Conservation (phyloP, 2,888 invertebrate genomes). For the Troilus luridus region DNA sequence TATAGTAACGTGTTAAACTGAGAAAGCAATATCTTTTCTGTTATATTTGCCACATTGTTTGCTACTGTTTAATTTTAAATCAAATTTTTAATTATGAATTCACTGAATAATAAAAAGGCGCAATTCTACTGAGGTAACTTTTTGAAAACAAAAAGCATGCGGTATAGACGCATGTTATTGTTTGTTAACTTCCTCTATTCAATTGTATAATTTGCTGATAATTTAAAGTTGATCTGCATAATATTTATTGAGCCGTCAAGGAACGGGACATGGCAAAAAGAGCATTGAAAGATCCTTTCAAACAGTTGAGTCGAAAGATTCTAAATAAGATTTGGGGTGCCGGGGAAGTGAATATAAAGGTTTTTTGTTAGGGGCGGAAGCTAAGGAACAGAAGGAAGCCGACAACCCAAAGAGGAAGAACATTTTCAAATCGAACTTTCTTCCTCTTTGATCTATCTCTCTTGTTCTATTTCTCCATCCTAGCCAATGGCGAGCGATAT, state of each 20-base stretch:
- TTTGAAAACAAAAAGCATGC: no score
- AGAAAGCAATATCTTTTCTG: no score
- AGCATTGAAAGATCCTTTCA: not conserved
- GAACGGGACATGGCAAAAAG: not conserved
- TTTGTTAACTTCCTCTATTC: no score
- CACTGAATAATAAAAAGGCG: no score
- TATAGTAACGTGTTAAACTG: no score
- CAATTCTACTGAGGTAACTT: no score
- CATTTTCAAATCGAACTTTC: slow-evolving; percentile 34
- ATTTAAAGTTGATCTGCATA: not conserved
- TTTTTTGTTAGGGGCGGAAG: slow-evolving; percentile 10
- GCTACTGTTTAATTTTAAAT: no score
- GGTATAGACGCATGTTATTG: no score
- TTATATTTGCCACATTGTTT: no score
- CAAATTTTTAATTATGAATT: no score
- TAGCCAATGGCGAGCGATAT: not conserved
- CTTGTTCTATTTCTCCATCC: not conserved
- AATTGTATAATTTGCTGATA: not conserved
- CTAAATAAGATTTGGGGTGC: slow-evolving; percentile 4
- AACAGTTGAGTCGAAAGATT: slow-evolving; percentile 1
- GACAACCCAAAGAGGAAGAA: slow-evolving; percentile 25
- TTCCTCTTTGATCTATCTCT: not conserved
- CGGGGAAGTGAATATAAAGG: slow-evolving; percentile 16
- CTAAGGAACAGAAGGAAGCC: not conserved
- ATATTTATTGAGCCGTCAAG: not conserved